phyloP scores from a whole-genome alignment of 2,888 invertebrate species.

The Saturnia japonica region DNA sequence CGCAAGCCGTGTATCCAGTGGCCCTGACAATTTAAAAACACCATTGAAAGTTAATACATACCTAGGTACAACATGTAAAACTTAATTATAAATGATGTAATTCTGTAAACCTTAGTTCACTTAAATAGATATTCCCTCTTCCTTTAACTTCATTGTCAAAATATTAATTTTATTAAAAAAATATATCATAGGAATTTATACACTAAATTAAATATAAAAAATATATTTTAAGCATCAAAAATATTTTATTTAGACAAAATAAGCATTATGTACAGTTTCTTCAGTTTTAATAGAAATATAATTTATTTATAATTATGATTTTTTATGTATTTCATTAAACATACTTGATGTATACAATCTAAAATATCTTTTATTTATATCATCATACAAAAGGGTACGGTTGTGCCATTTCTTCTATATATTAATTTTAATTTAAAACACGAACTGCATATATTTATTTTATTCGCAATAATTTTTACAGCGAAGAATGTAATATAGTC shows the following conservation, averaged over 20 bases:
- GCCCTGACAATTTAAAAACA: too few relatives aligned
- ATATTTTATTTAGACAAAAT: neutral
- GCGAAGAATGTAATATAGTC: slow-evolving; percentile 55
- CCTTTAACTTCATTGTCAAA: too few relatives aligned
- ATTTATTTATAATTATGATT: neutral
- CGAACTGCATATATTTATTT: slow-evolving; percentile 66
- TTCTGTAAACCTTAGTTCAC: too few relatives aligned
- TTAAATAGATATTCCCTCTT: too few relatives aligned
- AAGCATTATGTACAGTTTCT: neutral
- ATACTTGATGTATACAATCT: neutral
- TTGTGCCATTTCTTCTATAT: neutral
- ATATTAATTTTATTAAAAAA: too few relatives aligned
- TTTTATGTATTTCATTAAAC: neutral
- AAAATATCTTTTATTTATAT: neutral
- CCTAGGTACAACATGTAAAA: too few relatives aligned
- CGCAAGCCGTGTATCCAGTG: too few relatives aligned
- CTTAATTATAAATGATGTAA: too few relatives aligned
- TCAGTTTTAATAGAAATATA: neutral
- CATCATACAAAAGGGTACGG: neutral
- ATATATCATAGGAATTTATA: neutral
- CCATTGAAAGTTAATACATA: too few relatives aligned
- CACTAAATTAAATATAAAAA: neutral
- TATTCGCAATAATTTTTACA: slow-evolving; percentile 77
- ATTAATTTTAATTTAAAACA: slow-evolving; percentile 39
- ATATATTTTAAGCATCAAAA: neutral